Evolutionary conservation across 1,140 invertebrate species (phyloP), one percentile per base, ranked within the genome.

Genomic region (Streblospio benedicti): DNA sequence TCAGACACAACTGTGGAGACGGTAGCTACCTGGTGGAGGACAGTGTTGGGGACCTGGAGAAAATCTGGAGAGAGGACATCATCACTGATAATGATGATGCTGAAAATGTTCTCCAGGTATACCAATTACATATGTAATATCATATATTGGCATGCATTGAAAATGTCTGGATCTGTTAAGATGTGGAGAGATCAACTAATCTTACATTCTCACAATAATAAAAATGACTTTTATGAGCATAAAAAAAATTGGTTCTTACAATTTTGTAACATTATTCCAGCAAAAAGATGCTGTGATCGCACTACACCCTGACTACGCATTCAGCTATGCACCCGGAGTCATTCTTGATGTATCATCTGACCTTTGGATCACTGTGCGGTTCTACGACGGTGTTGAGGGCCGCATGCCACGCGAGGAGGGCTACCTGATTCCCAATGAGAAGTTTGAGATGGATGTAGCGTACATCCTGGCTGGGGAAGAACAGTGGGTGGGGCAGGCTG

Each of bases 301-400:
- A 6, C 59, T 62, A 14, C 71, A 73, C 51, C 71, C 71, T 14
- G 57, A 65, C 38, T 71, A 64, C 58, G 60, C 57, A 32, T 69
- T 63, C 54, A 74, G 72, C 60, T 74, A 70, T 50, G 67, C 69
- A 9, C 72, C 72, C 23, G 72, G 64, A n/a, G 56, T 60, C n/a
- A 65, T 72, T 1, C 28, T 64, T 23, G 16, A 61, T n/a, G 47
- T 65, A 3, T 56, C 62, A 33, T 23, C 60, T 5, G 62, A 70
- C 30, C 51, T 58, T 23, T 51, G 25, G 51, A 47, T 67, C 2
- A 35, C 55, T 20, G 65, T 74, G 2, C 49, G 62, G 31, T 73
- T 72, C 62, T 73, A 69, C 59, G 70, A 74, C 62, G 67, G 60
- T 18, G 52, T 44, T 16, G 45, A 66, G 35, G 52, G 57, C 4